phyloP scores from a whole-genome alignment of 2,113 vertebrate genomes.

The Siniperca chuatsi region DNA sequence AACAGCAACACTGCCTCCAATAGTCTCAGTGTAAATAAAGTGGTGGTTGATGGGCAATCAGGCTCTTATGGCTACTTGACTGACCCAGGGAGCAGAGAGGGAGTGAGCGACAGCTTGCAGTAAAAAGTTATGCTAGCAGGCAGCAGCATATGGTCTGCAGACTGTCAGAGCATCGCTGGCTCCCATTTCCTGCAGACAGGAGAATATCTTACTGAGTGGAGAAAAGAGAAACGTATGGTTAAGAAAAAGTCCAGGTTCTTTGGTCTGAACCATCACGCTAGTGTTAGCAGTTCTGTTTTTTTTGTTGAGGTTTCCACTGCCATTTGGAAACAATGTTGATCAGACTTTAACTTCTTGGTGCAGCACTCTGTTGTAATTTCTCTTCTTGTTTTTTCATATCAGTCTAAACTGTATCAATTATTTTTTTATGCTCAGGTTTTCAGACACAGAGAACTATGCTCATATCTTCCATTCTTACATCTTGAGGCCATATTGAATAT shows the following conservation, averaged over 20 bases:
- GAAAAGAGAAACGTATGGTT: slow-evolving; percentile 21
- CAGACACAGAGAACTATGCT: neutral
- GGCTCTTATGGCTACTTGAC: slow-evolving; percentile 44
- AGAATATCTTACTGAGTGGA: slow-evolving; percentile 36
- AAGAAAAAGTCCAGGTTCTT: neutral
- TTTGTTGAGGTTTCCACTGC: neutral
- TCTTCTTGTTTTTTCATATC: neutral
- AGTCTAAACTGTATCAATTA: neutral
- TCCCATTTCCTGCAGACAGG: slow-evolving; percentile 20
- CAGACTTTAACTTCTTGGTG: neutral
- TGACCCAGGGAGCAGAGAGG: slow-evolving; percentile 60
- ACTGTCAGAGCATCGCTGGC: slow-evolving; percentile 56
- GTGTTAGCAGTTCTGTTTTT: neutral
- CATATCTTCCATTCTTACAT: neutral
- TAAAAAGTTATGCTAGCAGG: slow-evolving; percentile 67
- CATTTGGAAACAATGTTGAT: neutral
- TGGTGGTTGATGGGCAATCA: slow-evolving; percentile 58
- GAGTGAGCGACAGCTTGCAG: slow-evolving; percentile 65
- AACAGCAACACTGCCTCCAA: neutral
- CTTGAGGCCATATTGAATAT: neutral
- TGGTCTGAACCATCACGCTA: neutral
- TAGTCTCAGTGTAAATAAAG: slow-evolving; percentile 52
- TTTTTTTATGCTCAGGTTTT: neutral
- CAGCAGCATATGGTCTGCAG: slow-evolving; percentile 66
- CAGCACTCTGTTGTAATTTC: neutral